Evolutionary conservation across 92 coral and sea anemone species (phyloP).

Genomic region (Porites rus): DNA sequence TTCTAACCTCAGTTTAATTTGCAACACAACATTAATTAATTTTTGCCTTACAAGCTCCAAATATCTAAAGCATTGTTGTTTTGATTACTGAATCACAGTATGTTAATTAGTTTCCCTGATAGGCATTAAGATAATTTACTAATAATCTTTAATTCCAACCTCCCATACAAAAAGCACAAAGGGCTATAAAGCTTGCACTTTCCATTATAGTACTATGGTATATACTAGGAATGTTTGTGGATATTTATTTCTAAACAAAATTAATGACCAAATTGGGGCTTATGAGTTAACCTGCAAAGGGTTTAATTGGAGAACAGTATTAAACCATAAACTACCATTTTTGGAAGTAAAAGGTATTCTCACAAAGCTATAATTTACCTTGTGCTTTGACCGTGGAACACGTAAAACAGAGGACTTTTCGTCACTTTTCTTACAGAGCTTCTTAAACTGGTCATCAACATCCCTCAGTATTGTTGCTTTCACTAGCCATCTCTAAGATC

Average conservation of each 20-base stretch:
- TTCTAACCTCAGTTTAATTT: too few relatives aligned
- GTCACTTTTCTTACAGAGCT: constrained; percentile 33
- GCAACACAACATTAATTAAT: too few relatives aligned
- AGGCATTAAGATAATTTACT: too few relatives aligned
- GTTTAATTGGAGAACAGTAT: not conserved
- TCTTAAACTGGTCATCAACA: constrained; percentile 42
- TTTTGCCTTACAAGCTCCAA: too few relatives aligned
- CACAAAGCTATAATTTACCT: not conserved
- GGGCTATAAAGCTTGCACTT: too few relatives aligned
- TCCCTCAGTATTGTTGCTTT: constrained; percentile 38
- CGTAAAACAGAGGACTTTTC: constrained; percentile 34
- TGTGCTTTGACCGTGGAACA: constrained; percentile 28
- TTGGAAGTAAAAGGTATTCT: not conserved
- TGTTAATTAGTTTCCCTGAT: too few relatives aligned
- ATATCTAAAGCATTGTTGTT: too few relatives aligned
- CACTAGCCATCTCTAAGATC: constrained; percentile 26
- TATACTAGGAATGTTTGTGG: not conserved
- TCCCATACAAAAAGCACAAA: too few relatives aligned
- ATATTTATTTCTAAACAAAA: not conserved
- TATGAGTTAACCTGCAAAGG: not conserved
- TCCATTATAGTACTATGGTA: too few relatives aligned
- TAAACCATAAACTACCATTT: not conserved
- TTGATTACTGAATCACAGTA: too few relatives aligned
- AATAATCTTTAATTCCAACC: too few relatives aligned
- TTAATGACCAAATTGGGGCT: not conserved